These are phyloP conservation scores for Stichodactyla helianthus DNA, from an alignment of 64 coral and sea anemone species.

Conservation along the genomic window DNA sequence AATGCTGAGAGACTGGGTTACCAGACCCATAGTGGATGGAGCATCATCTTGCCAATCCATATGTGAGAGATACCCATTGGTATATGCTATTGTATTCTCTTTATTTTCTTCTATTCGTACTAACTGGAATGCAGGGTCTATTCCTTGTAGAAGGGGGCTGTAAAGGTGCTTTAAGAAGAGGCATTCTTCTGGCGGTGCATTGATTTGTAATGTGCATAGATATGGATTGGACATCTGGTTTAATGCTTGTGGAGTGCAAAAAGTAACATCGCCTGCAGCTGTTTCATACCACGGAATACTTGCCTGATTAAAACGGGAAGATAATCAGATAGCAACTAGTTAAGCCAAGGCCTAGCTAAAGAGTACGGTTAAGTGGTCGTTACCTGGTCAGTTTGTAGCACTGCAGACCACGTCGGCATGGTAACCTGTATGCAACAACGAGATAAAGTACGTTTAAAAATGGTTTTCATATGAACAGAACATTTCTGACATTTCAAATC, in stretches of 20 bases:
- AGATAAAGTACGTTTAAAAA: background rate
- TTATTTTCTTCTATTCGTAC: constrained; percentile 38
- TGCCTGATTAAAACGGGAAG: background rate
- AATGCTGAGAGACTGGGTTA: constrained; percentile 76
- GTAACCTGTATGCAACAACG: background rate
- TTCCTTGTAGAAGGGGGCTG: constrained; percentile 79
- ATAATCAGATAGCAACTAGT: background rate
- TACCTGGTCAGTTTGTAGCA: background rate
- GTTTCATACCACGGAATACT: constrained; percentile 20
- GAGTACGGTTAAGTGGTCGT: background rate
- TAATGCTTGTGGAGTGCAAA: background rate
- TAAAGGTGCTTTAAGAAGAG: constrained; percentile 37
- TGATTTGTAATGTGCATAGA: constrained; percentile 38
- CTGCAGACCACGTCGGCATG: background rate
- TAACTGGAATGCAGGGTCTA: constrained; percentile 83
- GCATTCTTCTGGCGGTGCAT: constrained; percentile 39
- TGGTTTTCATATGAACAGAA: background rate
- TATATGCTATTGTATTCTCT: constrained; percentile 11
- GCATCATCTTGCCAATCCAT: background rate
- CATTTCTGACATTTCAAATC: too few relatives aligned
- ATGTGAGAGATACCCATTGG: constrained; percentile 8
- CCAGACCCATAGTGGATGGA: constrained; percentile 5
- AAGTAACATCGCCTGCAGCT: background rate
- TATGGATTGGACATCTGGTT: background rate
- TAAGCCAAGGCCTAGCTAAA: background rate